Evolutionary conservation across 1,140 invertebrate species (phyloP), one percentile per base, ranked within the genome.

Genomic region (Lepidurus apus): DNA sequence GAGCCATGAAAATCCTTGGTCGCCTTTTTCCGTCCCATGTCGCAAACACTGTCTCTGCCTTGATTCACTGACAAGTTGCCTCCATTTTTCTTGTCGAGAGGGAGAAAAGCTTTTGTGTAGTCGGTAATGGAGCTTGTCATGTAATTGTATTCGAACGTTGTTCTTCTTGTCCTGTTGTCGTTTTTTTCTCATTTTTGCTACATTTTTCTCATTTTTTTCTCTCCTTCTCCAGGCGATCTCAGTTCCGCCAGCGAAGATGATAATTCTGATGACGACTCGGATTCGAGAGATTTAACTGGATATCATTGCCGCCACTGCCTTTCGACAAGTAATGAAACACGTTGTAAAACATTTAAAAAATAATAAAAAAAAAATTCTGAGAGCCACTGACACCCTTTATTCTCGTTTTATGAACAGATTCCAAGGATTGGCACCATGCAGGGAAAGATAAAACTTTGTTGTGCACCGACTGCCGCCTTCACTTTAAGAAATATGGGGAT

Each of bases 211-310:
- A n/a, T n/a, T 9, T 24, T 44, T 26, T 6, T 77, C 10, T 3
- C 44, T 26, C 43, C 76, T 24, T 44, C 13, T 45, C 2, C 81
- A 87, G 87, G 86, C 81, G 89, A 89, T 82, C 85, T 92, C 82
- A 97, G 94, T 87, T 97, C 95, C 76, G 94, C 95, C 76, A 97
- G 93, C 82, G 95, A 97, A 86, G 94, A 96, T 87, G 96, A 98
- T 83, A 91, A 92, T 85, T 96, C 93, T 79, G 94, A 96, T 84
- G 95, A 96, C 85, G 96, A 96, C 86, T 97, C 93, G 84, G 95
- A 95, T 87, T 95, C 94, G 78, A 88, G 92, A 81, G 91, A 93
- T 81, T 89, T 88, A 79, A 86, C 82, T 80, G 84, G 84, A 43
- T 87, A 88, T 82, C 82, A 85, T 73, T 90, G 88, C 81, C 84